Percentiles rank a stretch among this genome's conserved stretches.
These are phyloP conservation scores for Prietella phreatophila DNA, from an alignment of 2,113 vertebrate genomes.

Conservation along the genomic window DNA sequence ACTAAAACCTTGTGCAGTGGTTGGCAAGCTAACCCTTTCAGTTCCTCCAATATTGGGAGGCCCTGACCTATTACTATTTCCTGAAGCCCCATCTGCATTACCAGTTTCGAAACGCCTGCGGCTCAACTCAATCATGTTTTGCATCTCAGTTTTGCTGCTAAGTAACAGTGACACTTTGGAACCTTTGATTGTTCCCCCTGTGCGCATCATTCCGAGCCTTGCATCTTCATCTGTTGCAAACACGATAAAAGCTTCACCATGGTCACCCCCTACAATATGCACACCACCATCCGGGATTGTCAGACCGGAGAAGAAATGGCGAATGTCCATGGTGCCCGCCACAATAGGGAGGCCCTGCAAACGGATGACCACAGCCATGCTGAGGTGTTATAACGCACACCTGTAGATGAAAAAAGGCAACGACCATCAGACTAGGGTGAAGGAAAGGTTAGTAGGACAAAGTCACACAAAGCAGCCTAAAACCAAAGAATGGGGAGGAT, in stretches of 20 bases:
- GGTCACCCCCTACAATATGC: constrained; percentile 99
- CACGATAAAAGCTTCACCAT: constrained; percentile 99
- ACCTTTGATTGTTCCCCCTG: constrained; percentile 96
- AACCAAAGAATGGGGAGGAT: constrained; percentile 13
- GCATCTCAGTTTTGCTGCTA: constrained; percentile 99
- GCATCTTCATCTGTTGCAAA: constrained; percentile 99
- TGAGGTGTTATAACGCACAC: constrained; percentile 96
- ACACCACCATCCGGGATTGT: constrained; percentile 99
- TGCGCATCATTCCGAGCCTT: constrained; percentile 99
- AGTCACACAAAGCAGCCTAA: constrained; percentile 38
- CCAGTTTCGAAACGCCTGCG: constrained; percentile 94
- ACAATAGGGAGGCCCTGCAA: constrained; percentile 99
- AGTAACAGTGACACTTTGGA: constrained; percentile 96
- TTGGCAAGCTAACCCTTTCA: constrained; percentile 75
- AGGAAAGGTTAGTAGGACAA: constrained; percentile 48
- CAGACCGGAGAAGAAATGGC: constrained; percentile 99
- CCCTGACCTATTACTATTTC: constrained; percentile 82
- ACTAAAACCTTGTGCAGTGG: constrained; percentile 86
- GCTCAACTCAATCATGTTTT: constrained; percentile 99
- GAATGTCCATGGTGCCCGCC: constrained; percentile 99
- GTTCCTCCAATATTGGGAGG: constrained; percentile 80
- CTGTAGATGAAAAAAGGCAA: constrained; percentile 99
- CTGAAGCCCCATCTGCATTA: constrained; percentile 83
- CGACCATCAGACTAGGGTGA: constrained; percentile 84
- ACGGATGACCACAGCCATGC: constrained; percentile 99